phyloP scores from a whole-genome alignment of 2,113 vertebrate genomes.

The Austrofundulus limnaeus region DNA sequence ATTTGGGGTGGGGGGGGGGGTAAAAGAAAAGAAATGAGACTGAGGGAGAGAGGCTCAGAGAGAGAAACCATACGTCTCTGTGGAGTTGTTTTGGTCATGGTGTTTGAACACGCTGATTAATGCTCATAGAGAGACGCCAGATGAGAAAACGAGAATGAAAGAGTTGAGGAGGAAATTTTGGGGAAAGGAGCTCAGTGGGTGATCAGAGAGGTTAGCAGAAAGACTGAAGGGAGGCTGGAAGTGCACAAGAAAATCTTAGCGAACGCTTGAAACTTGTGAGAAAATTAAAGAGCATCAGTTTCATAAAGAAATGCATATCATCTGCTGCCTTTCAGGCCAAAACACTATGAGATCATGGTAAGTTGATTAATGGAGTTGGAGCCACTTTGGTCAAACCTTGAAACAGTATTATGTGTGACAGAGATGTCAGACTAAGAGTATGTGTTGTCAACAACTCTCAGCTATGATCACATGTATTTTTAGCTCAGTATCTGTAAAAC shows the following conservation, averaged over 20 bases:
- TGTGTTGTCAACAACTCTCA: too few species aligned
- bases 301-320: too few species aligned
- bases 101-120: constrained; percentile 73
- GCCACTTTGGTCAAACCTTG: too few species aligned
- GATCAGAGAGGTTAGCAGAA: constrained; percentile 32
- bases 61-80: constrained; percentile 50
- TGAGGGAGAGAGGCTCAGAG: constrained; percentile 43
- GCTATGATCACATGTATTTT: too few species aligned
- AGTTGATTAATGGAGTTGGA: too few species aligned
- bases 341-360: too few species aligned
- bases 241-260: constrained; percentile 11
- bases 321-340: too few species aligned
- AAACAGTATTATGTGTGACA: too few species aligned
- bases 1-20: constrained; percentile 29
- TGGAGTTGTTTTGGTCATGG: constrained; percentile 74
- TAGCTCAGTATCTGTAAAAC: too few species aligned
- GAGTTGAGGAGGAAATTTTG: constrained; percentile 46
- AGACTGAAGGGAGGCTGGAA: constrained; percentile 5
- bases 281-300: constrained; percentile 6
- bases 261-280: constrained; percentile 37
- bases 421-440: not conserved
- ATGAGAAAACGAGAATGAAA: constrained; percentile 48
- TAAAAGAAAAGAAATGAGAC: constrained; percentile 22
- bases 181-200: constrained; percentile 35
- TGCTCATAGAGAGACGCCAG: constrained; percentile 69